phyloP scores from a whole-genome alignment of 64 coral and sea anemone species.

The Hydrozoanthus tunicans region DNA sequence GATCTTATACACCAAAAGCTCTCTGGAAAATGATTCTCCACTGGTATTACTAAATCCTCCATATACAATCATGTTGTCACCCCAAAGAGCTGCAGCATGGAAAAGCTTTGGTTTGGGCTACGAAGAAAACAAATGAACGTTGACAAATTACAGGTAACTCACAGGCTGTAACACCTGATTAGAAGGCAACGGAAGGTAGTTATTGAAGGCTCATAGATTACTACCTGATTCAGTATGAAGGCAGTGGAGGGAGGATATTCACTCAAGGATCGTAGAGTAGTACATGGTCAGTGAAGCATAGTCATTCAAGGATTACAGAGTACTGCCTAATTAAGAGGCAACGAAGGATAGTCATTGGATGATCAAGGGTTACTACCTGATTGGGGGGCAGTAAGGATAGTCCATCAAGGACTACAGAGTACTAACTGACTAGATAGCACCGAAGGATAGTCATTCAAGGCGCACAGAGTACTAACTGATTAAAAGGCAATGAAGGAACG shows the following conservation, averaged over 20 bases:
- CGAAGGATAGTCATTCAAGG: background rate
- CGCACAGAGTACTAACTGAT: slow-evolving; percentile 36
- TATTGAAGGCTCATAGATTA: too few species aligned
- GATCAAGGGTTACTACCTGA: slow-evolving; percentile 31
- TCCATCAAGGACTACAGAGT: too few species aligned
- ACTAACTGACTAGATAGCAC: too few species aligned
- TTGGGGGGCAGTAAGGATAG: slow-evolving; percentile 17
- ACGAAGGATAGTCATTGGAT: background rate
- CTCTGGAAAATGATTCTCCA: slow-evolving; percentile 49
- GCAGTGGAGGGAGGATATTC: too few species aligned
- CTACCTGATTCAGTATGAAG: too few species aligned
- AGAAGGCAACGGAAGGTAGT: too few species aligned
- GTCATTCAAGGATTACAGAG: too few species aligned
- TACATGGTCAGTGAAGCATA: slow-evolving; percentile 40
- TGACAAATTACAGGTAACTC: too few species aligned
- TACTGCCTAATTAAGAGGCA: too few species aligned
- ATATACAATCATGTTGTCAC: slow-evolving; percentile 74
- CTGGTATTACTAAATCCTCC: slow-evolving; percentile 68
- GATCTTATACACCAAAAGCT: slow-evolving; percentile 77
- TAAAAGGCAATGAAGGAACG: background rate
- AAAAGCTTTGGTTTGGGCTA: slow-evolving; percentile 86
- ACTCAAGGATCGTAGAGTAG: background rate
- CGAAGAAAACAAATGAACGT: background rate
- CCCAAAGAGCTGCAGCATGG: slow-evolving; percentile 60
- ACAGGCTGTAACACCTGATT: too few species aligned